Percentiles rank a stretch among this genome's conserved stretches.
Evolutionary conservation across 2,113 vertebrate species (phyloP).

Genomic region (Neotoma lepida): DNA sequence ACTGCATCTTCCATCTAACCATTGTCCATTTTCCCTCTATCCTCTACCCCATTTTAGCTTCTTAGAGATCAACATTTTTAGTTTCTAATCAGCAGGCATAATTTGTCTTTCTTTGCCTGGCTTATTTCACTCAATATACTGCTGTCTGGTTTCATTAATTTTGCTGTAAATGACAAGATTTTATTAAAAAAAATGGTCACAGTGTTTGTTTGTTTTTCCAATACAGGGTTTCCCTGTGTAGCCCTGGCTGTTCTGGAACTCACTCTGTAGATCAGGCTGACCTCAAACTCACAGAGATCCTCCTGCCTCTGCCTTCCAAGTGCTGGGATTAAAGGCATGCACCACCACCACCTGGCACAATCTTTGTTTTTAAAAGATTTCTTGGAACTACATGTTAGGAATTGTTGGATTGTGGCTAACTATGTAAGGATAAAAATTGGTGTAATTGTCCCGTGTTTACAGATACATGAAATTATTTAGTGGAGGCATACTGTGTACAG

Average conservation of each 20-base stretch:
- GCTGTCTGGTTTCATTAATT: background rate
- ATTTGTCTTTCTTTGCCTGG: background rate
- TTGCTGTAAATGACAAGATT: background rate
- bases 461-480: background rate
- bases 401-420: background rate
- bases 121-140: background rate
- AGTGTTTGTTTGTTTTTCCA: background rate
- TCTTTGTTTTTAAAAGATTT: conserved; percentile 31
- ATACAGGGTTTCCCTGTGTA: background rate
- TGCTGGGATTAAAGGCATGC: background rate
- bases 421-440: background rate
- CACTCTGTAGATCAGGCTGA: background rate
- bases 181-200: background rate
- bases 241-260: background rate
- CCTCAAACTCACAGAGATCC: background rate
- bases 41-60: background rate
- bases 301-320: background rate
- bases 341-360: background rate
- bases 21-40: no score
- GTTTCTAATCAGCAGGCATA: background rate
- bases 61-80: background rate
- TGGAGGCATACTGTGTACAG: background rate
- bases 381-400: background rate
- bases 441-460: background rate
- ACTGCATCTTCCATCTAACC: background rate